These are phyloP conservation scores for Leptinotarsa tumamoca DNA, from an alignment of 2,888 invertebrate species.

Conservation along the genomic window DNA sequence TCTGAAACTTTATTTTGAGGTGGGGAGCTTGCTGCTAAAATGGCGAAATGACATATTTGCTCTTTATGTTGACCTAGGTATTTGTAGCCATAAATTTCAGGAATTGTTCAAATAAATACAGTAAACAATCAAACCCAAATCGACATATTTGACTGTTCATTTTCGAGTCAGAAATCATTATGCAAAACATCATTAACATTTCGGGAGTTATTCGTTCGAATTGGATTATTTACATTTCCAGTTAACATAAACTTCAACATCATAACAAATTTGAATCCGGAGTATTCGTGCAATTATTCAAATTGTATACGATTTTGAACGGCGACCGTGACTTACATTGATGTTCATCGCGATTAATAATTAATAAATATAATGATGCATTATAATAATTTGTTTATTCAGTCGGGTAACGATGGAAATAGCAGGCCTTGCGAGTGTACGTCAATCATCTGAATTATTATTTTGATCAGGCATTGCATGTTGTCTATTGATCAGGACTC, in stretches of 20 bases:
- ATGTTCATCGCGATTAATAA: neutral
- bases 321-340: neutral
- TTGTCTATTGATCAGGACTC: neutral
- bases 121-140: neutral
- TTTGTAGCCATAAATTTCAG: neutral
- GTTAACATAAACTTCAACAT: conserved; percentile 1
- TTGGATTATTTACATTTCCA: neutral
- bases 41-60: too few relatives aligned
- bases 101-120: neutral
- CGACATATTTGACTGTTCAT: neutral
- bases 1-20: too few relatives aligned
- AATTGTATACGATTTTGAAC: neutral
- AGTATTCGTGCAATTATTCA: conserved; percentile 1
- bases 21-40: too few relatives aligned
- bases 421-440: neutral
- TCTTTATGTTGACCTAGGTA: neutral
- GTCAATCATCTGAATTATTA: neutral
- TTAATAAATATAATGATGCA: conserved; percentile 8
- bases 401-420: neutral
- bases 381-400: neutral
- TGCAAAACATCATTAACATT: neutral
- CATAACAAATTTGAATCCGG: neutral
- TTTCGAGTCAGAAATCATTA: neutral
- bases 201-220: neutral
- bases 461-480: conserved; percentile 1